Percentiles rank a stretch among this genome's conserved stretches.
Evolutionary conservation across 2,113 vertebrate species (phyloP).

Genomic region (Origma solitaria): DNA sequence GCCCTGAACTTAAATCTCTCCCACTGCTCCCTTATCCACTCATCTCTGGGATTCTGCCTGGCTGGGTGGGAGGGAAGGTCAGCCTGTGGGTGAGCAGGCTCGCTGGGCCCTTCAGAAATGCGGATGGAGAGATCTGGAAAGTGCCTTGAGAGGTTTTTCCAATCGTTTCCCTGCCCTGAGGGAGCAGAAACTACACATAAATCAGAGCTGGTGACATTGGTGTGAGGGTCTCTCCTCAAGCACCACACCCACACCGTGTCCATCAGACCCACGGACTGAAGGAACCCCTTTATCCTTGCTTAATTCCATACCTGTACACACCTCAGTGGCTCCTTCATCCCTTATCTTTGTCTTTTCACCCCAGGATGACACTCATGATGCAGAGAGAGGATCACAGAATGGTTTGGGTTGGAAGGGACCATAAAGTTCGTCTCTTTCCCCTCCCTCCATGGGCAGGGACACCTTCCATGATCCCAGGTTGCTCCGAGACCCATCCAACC

Average conservation of each 20-base stretch:
- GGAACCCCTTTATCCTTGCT: background rate
- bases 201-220: background rate
- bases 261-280: background rate
- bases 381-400: background rate
- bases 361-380: fast-evolving
- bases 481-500: fast-evolving
- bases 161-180: background rate
- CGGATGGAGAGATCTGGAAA: background rate
- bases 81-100: background rate
- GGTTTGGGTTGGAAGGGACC: background rate
- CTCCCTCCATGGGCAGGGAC: background rate
- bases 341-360: background rate
- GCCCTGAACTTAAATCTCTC: background rate
- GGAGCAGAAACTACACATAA: background rate
- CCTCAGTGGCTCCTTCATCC: background rate
- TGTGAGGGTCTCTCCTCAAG: background rate
- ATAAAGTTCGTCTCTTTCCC: background rate
- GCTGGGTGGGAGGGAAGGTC: background rate
- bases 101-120: background rate
- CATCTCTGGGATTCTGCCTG: background rate
- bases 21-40: background rate
- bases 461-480: fast-evolving
- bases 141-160: background rate
- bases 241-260: background rate
- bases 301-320: background rate